Conservation (phyloP, 2,797 vertebrate species). For the Acipenser oxyrinchus region DNA sequence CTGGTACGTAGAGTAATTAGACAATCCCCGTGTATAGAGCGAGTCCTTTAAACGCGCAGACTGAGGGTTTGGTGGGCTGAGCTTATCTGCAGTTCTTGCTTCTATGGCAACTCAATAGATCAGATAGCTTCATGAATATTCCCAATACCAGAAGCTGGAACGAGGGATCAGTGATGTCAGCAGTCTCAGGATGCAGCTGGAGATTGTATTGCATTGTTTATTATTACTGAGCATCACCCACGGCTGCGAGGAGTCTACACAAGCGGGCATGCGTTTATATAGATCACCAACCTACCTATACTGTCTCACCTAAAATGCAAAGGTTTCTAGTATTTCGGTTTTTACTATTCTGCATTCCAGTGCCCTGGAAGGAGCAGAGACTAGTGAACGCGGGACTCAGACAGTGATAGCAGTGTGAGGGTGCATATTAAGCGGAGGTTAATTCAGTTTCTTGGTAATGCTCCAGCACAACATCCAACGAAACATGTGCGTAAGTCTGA, state of each 20-base stretch:
- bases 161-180: conserved; percentile 79
- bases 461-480: conserved; percentile 38
- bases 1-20: too few species aligned
- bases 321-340: conserved; percentile 50
- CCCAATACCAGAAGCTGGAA: conserved; percentile 71
- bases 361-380: conserved; percentile 40
- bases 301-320: conserved; percentile 51
- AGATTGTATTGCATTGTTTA: conserved; percentile 52
- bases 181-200: conserved; percentile 56
- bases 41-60: conserved; percentile 47
- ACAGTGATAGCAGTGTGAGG: conserved; percentile 46
- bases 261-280: conserved; percentile 47
- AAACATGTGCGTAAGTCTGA: conserved; percentile 47
- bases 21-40: too few species aligned
- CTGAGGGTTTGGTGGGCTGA: conserved; percentile 69
- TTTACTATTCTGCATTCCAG: conserved; percentile 50
- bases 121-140: conserved; percentile 83
- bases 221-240: conserved; percentile 45
- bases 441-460: conserved; percentile 43
- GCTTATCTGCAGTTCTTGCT: conserved; percentile 75
- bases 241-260: conserved; percentile 28
- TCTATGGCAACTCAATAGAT: conserved; percentile 90
- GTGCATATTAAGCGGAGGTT: conserved; percentile 55
- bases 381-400: conserved; percentile 34
- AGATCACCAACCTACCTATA: conserved; percentile 41